phyloP scores from a whole-genome alignment of 2,113 vertebrate genomes.

The Hippocampus abdominalis region DNA sequence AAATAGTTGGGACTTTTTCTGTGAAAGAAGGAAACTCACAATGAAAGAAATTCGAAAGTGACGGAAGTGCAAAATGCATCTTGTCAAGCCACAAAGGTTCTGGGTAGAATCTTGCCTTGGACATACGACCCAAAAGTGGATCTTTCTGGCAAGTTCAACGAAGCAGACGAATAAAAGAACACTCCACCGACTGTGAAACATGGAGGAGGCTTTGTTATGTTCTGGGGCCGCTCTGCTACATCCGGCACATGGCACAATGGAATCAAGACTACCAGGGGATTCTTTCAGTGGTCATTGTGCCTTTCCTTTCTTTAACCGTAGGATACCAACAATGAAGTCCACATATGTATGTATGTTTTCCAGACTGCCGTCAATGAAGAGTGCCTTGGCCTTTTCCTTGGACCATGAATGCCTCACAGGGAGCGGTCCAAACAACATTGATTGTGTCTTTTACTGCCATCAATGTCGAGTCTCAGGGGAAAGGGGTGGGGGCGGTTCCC shows the following conservation, averaged over 20 bases:
- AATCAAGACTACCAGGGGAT: conserved; percentile 1
- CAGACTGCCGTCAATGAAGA: neutral
- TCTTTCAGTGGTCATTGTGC: neutral
- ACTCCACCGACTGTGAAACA: neutral
- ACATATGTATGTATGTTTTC: neutral
- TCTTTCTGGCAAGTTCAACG: neutral
- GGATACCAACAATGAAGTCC: neutral
- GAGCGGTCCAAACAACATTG: conserved; percentile 7
- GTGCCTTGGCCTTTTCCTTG: neutral
- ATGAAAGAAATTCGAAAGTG: neutral
- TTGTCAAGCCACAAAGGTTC: neutral
- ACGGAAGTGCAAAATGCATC: neutral
- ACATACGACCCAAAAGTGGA: neutral
- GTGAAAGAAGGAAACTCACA: neutral
- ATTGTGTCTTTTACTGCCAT: conserved; percentile 7
- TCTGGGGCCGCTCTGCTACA: neutral
- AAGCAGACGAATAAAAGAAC: neutral
- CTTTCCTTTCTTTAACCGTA: neutral
- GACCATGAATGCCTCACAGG: conserved; percentile 6
- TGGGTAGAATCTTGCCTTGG: neutral
- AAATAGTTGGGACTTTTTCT: neutral
- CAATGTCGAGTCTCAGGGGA: neutral
- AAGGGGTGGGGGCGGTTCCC: neutral
- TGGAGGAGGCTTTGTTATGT: neutral
- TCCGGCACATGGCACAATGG: neutral